These are phyloP conservation scores for Drosophila ezoana DNA, from an alignment of 2,888 invertebrate species.

Conservation along the genomic window DNA sequence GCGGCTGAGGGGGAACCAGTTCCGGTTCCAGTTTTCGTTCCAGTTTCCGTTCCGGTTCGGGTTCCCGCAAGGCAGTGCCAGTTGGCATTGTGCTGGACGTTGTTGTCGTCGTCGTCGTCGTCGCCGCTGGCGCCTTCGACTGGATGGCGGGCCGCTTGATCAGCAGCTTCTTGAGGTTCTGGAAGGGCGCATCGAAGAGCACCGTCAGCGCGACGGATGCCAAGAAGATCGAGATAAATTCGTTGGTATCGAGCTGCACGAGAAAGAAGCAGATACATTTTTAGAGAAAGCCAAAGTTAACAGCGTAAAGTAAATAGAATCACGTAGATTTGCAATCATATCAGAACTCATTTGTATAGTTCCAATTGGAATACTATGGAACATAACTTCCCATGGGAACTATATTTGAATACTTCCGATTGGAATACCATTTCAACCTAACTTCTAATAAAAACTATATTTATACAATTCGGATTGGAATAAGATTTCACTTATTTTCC, in stretches of 20 bases:
- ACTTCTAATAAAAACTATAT: too few species aligned
- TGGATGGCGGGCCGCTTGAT: conserved; percentile 69
- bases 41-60: conserved; percentile 1
- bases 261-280: conserved; percentile 28
- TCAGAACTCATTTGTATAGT: too few species aligned
- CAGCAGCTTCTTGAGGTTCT: conserved; percentile 88
- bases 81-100: conserved; percentile 20
- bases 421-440: too few species aligned
- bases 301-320: too few species aligned
- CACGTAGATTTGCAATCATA: too few species aligned
- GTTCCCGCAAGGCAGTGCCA: background rate
- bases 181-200: conserved; percentile 89
- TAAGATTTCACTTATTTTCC: too few species aligned
- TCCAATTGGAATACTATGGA: too few species aligned
- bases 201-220: conserved; percentile 87
- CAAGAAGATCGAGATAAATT: conserved; percentile 86
- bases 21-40: conserved; percentile 7
- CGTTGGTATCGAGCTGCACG: conserved; percentile 87
- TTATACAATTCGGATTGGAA: too few species aligned
- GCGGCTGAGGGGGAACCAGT: conserved; percentile 23
- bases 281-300: background rate
- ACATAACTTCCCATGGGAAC: too few species aligned
- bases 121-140: conserved; percentile 21
- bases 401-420: too few species aligned
- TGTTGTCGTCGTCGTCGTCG: too few species aligned